These are phyloP conservation scores for Chrysolina oricalcia DNA, from an alignment of 2,888 invertebrate species.

Conservation along the genomic window DNA sequence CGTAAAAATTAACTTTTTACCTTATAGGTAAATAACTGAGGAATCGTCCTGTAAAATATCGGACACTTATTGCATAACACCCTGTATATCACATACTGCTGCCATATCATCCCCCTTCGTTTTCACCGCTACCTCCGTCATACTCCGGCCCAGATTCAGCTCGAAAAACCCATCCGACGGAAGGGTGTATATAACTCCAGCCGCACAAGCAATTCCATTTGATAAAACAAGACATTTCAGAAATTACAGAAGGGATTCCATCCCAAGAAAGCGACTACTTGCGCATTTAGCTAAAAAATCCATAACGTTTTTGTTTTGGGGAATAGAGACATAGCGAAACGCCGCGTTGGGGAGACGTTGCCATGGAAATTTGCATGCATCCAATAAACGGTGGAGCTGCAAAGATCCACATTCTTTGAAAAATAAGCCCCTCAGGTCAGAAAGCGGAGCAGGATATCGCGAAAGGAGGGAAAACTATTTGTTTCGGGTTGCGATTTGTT, in stretches of 20 bases:
- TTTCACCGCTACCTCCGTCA: background rate
- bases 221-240: conserved; percentile 42
- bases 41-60: no score
- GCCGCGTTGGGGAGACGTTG: conserved; percentile 64
- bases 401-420: conserved; percentile 57
- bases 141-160: background rate
- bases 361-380: conserved; percentile 72
- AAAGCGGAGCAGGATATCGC: conserved; percentile 25
- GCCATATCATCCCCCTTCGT: background rate
- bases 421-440: conserved; percentile 50
- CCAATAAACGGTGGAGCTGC: conserved; percentile 68
- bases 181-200: conserved; percentile 4
- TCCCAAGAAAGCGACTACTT: conserved; percentile 45
- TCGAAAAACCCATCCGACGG: conserved; percentile 21
- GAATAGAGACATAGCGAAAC: conserved; percentile 64
- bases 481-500: background rate
- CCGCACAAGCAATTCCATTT: conserved; percentile 30
- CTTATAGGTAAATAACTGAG: no score
- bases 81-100: background rate
- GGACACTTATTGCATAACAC: no score
- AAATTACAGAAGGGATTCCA: conserved; percentile 40
- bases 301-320: conserved; percentile 70
- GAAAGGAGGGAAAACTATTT: conserved; percentile 32
- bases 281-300: conserved; percentile 68
- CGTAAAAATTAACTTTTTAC: no score